Base-by-base conservation (phyloP, 2,888 invertebrate species). In the Leptinotarsa tumamoca region DNA sequence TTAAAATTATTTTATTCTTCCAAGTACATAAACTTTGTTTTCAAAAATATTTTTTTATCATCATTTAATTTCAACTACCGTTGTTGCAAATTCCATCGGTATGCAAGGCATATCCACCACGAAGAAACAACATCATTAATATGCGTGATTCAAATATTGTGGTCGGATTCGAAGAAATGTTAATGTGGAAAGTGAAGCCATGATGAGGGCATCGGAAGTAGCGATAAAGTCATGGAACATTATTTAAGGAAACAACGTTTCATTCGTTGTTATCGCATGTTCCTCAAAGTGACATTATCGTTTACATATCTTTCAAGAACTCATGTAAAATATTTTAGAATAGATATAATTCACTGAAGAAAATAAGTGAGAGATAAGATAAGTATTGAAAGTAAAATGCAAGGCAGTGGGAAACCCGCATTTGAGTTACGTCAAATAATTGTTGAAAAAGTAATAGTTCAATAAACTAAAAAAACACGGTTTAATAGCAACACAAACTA, bases 241-340 rank as follows among this genome's bases (percentile, higher is more conserved):
- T 23, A 21, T 58, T 23, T 23, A 23, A 18, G 58, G 58, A 58
- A 58, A 58, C 58, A 23, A 17, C 14, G 23, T 58, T 14, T 58
- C 58, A 58, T 21, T 4, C 18, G 18, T 10, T 58, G 21, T 58
- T 58, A 58, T 58, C 58, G 58, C 27, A 10, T 13, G 58, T 58
- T 58, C 58, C 23, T 21, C 18, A 58, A 23, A 58, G 58, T 58
- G 58, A 58, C 58, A 58, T 15, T 58, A 58, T 58, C 58, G 14
- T 58, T 21, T 4, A n/a, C 15, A 27, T 27, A 4, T 58, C 14
- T 21, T 58, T 58, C 58, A 23, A 58, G 21, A 58, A 58, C 13
- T 23, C n/a, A 52, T 13, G 52, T 2, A n/a, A 52, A 52, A 52
- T 52, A 21, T 15, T 23, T 58, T 23, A 23, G 23, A 58, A 58